phyloP scores from a whole-genome alignment of 2,797 vertebrate species.

The Fistularia tabacaria region DNA sequence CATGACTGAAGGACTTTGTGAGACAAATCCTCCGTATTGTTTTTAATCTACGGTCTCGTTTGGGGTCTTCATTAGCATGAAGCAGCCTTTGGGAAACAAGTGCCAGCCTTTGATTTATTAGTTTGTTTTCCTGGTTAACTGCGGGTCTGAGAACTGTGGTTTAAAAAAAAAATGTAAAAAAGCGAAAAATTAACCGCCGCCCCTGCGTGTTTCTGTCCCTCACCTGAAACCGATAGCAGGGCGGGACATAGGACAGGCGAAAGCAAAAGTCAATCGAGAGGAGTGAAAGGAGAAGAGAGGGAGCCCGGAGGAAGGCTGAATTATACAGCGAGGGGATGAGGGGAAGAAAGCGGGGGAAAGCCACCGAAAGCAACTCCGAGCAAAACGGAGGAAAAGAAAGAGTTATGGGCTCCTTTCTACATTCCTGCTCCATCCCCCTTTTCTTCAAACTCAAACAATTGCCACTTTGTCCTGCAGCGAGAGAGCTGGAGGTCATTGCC shows the following conservation, averaged over 20 bases:
- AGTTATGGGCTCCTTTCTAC: slow-evolving; percentile 67
- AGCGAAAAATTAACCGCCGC: slow-evolving; percentile 2
- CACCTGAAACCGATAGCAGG: slow-evolving; percentile 21
- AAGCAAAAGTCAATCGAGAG: slow-evolving; percentile 28
- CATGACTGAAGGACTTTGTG: too few species aligned
- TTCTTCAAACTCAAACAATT: slow-evolving; percentile 75
- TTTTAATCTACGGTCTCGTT: too few species aligned
- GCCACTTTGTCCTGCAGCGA: slow-evolving; percentile 74
- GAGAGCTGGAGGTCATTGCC: slow-evolving; percentile 67
- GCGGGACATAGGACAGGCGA: slow-evolving; percentile 12
- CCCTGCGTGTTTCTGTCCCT: slow-evolving; percentile 7
- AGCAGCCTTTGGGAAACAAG: too few species aligned
- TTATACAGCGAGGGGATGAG: slow-evolving; percentile 18
- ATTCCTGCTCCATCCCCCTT: slow-evolving; percentile 74
- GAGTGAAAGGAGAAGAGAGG: slow-evolving; percentile 25
- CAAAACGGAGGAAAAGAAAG: slow-evolving; percentile 56
- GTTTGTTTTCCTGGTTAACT: too few species aligned
- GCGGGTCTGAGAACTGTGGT: too few species aligned
- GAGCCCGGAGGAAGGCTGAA: slow-evolving; percentile 24
- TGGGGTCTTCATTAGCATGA: too few species aligned
- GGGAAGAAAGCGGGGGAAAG: slow-evolving; percentile 22
- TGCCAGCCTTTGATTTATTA: too few species aligned
- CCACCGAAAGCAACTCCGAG: slow-evolving; percentile 31
- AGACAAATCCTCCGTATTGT: too few species aligned
- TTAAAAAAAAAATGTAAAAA: too few species aligned